Percentiles rank a stretch among this genome's conserved stretches.
Conservation (phyloP, 2,797 vertebrate genomes). For the Philypnodon macrostomus region DNA sequence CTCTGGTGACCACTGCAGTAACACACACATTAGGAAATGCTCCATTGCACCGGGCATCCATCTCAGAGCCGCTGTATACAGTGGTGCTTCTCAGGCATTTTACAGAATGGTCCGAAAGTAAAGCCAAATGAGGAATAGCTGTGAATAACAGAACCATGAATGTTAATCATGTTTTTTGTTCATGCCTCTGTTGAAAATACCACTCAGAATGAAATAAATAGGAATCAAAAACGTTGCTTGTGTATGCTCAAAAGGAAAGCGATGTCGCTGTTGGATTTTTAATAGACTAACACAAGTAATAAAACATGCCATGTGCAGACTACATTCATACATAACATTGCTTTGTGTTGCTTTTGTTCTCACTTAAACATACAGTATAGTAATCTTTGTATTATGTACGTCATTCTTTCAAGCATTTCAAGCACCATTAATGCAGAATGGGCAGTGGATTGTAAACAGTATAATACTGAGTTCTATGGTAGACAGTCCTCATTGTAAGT, state of each 20-base stretch:
- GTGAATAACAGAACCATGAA: slow-evolving; percentile 33
- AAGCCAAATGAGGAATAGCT: slow-evolving; percentile 27
- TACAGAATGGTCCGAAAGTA: slow-evolving; percentile 20
- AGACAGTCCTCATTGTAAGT: neutral
- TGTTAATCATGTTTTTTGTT: no score
- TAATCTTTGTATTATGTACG: no score
- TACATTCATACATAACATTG: no score
- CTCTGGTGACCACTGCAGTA: slow-evolving; percentile 32
- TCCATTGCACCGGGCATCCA: slow-evolving; percentile 36
- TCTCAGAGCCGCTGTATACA: slow-evolving; percentile 30
- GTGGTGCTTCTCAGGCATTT: slow-evolving; percentile 25
- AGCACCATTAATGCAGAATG: no score
- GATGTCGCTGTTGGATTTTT: no score
- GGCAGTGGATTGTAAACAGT: neutral
- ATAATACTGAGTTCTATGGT: neutral
- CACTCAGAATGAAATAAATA: slow-evolving; percentile 4
- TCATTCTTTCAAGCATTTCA: no score
- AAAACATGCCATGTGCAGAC: no score
- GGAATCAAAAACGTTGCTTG: neutral
- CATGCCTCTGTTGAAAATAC: slow-evolving; percentile 32
- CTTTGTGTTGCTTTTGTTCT: no score
- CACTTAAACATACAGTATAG: no score
- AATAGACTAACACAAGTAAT: no score
- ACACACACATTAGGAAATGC: slow-evolving; percentile 47
- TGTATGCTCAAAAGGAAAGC: no score